Base-by-base conservation (phyloP, 2,888 invertebrate species). In the Anticlea derivata region DNA sequence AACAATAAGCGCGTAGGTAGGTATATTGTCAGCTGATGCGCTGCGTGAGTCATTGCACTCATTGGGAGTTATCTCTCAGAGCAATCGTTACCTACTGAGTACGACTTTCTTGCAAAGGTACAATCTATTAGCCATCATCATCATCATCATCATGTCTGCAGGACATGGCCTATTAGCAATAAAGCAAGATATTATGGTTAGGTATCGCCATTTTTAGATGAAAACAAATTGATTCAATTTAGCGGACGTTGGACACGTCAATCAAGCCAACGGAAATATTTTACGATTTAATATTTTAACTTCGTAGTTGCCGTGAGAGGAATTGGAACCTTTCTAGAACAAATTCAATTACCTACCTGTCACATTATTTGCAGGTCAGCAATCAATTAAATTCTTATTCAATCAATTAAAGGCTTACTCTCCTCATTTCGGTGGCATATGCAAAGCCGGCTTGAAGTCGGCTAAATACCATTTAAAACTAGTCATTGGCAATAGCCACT, bases 241-340 rank as follows among this genome's bases (percentile, higher is more conserved):
- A 68, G 64, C n/a, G 70, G 66, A 11, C 57, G 66, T 10, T 70
- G 1, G 10, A 12, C 0, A 61, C 61, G 38, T 62, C 64, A 0
- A 5, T 49, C 1, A 17, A 17, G 4, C 17, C 17, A 17, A 17
- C 2, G 2, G 17, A 17, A 17, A 17, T 17, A 17, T 17, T 17
- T 17, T 17, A 4, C 4, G 17, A 17, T 17, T 3, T 3, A 2
- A 4, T 2, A 17, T n/a, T 3, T 4, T 17, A 17, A 17, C 4
- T 17, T 17, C 4, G 17, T 17, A 17, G 17, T 4, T 4, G 17
- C 17, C 4, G 17, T 4, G 2, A 17, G 4, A 17, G 17, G 4
- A 3, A 4, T 17, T 3, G 17, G 17, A 17, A 3, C 17, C 2
- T 17, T 17, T 4, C 2, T 17, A 17, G 2, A 17, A 17, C 17